These are phyloP conservation scores for Ephialtes manifestator DNA, from an alignment of 2,888 invertebrate species.

Conservation along the genomic window DNA sequence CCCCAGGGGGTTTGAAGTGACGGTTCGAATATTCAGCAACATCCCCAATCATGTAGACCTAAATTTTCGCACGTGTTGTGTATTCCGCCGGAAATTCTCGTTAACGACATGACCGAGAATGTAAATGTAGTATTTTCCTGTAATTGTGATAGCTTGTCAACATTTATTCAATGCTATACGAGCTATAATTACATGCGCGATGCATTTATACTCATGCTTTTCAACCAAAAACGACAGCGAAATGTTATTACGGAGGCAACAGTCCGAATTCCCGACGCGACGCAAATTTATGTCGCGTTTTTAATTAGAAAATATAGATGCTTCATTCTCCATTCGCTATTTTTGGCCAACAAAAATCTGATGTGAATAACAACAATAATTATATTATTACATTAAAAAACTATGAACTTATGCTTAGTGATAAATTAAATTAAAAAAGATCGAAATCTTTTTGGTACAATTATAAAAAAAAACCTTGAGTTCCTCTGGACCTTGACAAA, in stretches of 20 bases:
- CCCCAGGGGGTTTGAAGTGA: constrained; percentile 1
- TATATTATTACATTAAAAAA: too few species aligned
- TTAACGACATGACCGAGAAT: constrained; percentile 34
- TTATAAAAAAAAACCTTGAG: too few species aligned
- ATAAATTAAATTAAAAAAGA: not conserved
- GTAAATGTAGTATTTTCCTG: constrained; percentile 54
- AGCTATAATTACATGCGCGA: constrained; percentile 46
- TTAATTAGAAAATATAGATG: constrained; percentile 1
- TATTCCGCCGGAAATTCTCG: constrained; percentile 51
- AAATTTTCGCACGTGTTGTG: constrained; percentile 6
- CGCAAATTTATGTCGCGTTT: constrained; percentile 2
- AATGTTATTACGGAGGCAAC: constrained; percentile 5
- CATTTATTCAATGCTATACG: constrained; percentile 44
- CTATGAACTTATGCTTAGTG: too few species aligned
- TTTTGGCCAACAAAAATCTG: not conserved
- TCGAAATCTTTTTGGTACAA: too few species aligned
- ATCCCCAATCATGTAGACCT: not conserved
- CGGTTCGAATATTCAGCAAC: constrained; percentile 12
- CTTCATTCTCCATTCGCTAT: not conserved
- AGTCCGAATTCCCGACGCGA: not conserved
- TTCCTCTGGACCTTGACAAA: too few species aligned
- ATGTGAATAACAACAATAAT: not conserved
- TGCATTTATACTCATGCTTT: constrained; percentile 9
- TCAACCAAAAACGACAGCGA: too few species aligned
- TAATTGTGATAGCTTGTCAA: constrained; percentile 62